Base-by-base conservation (phyloP, 2,888 invertebrate species). In the Drosophila conformis region DNA sequence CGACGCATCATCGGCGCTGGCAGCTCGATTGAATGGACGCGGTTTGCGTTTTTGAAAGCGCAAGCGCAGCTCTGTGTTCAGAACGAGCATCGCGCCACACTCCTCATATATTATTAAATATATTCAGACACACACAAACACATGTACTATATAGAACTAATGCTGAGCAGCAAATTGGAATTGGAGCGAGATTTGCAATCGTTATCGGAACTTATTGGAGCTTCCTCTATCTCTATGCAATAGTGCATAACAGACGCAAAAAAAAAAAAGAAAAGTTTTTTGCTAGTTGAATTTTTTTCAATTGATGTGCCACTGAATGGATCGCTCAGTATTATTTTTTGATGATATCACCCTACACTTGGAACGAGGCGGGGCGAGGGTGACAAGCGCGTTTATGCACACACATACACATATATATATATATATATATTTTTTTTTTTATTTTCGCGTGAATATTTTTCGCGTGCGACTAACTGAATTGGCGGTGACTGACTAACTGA, bases 11-110 rank as follows among this genome's bases (percentile, higher is more conserved):
- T 89, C 91, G 40, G 82, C 89, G 69, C 90, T 90, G 15, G 80
- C 80, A n/a, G 90, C 83, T 6, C 91, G 90, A 78, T 83, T 89
- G 56, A 91, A 87, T 62, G 76, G 89, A 72, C 87, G 89, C 65
- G 89, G 83, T 54, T 90, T 90, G 64, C 91, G 90, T 79, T 81
- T 89, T 63, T 89, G 87, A 33, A 90, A 82, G 73, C 89, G 90
- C 80, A 90, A 76, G 65, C 90, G 89, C 76, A 90, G 62, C 75
- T 90, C 91, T 4, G 85, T 89, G 57, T 79, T 90, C 59, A 90
- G 70, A 79, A 91, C 87, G 70, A 89, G 84, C 91, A 90, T 90
- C 51, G 54, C 73, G 52, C 57, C 59, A 51, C 62, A 38, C 49
- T 21, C 46, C 15, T n/a, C 13, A 15, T 35, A 53, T 25, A 31